Evolutionary conservation across 2,113 vertebrate species (phyloP).

Genomic region (Barbus barbus): DNA sequence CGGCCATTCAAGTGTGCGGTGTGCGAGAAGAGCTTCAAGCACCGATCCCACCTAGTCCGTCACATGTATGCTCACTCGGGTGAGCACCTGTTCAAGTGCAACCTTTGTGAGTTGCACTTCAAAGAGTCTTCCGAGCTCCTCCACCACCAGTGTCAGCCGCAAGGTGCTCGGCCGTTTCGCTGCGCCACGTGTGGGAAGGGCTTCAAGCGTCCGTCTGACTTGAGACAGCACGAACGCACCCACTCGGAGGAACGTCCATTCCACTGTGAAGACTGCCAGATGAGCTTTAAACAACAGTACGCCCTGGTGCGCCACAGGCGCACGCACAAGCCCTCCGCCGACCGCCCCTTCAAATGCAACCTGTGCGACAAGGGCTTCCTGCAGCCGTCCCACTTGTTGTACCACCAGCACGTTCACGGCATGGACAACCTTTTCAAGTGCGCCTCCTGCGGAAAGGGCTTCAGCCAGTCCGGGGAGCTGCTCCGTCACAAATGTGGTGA

Average conservation of each 20-base stretch:
- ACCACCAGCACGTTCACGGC: conserved; percentile 95
- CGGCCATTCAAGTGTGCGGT: conserved; percentile 95
- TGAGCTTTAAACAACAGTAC: conserved; percentile 98
- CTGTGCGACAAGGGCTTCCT: conserved; percentile 97
- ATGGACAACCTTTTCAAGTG: conserved; percentile 98
- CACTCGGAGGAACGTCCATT: conserved; percentile 96
- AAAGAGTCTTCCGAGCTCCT: conserved; percentile 94
- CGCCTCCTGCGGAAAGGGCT: conserved; percentile 94
- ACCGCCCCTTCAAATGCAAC: conserved; percentile 88
- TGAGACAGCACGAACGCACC: conserved; percentile 92
- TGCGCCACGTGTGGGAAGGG: conserved; percentile 92
- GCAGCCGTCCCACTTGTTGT: conserved; percentile 93
- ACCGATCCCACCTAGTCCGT: conserved; percentile 95
- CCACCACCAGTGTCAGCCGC: conserved; percentile 94
- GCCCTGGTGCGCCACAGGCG: conserved; percentile 91
- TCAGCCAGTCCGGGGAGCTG: conserved; percentile 93
- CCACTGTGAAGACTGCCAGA: conserved; percentile 97
- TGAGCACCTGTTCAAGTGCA: conserved; percentile 95
- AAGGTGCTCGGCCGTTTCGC: conserved; percentile 91
- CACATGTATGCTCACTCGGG: conserved; percentile 98
- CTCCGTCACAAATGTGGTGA: conserved; percentile 93
- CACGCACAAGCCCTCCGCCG: conserved; percentile 85
- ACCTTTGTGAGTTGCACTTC: conserved; percentile 93
- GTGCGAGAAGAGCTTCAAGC: conserved; percentile 98
- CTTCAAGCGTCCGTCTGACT: conserved; percentile 93